Conservation (phyloP, 2,113 vertebrate genomes). For the Sylvietta virens region DNA sequence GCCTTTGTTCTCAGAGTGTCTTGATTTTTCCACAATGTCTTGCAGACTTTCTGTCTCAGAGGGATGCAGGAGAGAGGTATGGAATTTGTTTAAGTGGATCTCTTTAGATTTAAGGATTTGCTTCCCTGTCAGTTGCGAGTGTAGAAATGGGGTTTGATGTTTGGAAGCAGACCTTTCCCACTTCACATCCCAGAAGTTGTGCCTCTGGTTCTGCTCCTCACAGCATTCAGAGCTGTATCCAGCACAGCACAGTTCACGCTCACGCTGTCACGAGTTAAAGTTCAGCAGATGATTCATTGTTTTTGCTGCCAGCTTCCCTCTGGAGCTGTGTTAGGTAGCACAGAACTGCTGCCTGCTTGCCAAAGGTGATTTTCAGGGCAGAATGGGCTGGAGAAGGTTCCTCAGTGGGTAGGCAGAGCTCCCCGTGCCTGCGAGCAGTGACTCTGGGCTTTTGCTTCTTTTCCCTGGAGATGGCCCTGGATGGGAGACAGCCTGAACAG, state of each 20-base stretch:
- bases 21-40: not conserved
- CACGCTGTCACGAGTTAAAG: not conserved
- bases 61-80: not conserved
- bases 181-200: not conserved
- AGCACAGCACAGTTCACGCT: fast-evolving
- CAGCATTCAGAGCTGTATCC: not conserved
- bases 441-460: not conserved
- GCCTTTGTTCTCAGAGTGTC: not conserved
- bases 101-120: not conserved
- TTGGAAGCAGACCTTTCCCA: not conserved
- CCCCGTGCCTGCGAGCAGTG: fast-evolving
- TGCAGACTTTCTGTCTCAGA: not conserved
- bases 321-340: not conserved
- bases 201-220: not conserved
- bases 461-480: not conserved
- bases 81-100: not conserved
- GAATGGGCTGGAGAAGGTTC: not conserved
- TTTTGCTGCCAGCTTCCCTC: not conserved
- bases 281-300: not conserved
- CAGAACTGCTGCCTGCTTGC: not conserved
- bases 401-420: not conserved
- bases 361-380: not conserved
- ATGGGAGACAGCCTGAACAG: not conserved
- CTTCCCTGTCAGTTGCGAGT: not conserved
- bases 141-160: not conserved